phyloP scores from a whole-genome alignment of 1,140 invertebrate species.

The Euwallacea fornicatus region DNA sequence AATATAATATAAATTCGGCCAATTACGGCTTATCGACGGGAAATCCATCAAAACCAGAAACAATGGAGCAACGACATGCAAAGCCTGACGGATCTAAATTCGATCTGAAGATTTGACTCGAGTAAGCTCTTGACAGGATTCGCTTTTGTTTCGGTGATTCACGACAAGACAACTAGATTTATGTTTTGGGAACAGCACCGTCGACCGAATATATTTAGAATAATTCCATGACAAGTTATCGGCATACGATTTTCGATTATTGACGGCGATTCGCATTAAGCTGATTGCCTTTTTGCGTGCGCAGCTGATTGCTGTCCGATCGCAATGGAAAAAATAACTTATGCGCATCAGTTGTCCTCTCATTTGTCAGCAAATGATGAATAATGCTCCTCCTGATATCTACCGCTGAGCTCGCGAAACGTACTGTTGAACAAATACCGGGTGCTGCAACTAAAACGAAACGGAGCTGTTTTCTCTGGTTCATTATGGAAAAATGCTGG shows the following conservation, averaged over 20 bases:
- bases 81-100: constrained; percentile 49
- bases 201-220: constrained; percentile 40
- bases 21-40: constrained; percentile 43
- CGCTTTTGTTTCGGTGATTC: constrained; percentile 49
- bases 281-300: constrained; percentile 31
- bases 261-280: neutral
- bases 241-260: constrained; percentile 23
- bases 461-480: too few species aligned
- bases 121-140: constrained; percentile 46
- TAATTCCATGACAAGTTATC: constrained; percentile 38
- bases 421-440: too few species aligned
- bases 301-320: constrained; percentile 9
- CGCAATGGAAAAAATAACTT: constrained; percentile 10
- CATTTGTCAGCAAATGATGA: constrained; percentile 13
- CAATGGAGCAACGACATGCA: constrained; percentile 47
- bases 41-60: constrained; percentile 49
- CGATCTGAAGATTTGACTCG: constrained; percentile 46
- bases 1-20: constrained; percentile 40
- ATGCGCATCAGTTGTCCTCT: constrained; percentile 8
- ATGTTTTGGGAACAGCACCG: constrained; percentile 40
- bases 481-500: too few species aligned
- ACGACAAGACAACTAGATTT: constrained; percentile 47
- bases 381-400: neutral
- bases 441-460: too few species aligned
- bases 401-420: too few species aligned